Base-by-base conservation (phyloP, 2,888 invertebrate genomes). In the Pristionchus mayeri region DNA sequence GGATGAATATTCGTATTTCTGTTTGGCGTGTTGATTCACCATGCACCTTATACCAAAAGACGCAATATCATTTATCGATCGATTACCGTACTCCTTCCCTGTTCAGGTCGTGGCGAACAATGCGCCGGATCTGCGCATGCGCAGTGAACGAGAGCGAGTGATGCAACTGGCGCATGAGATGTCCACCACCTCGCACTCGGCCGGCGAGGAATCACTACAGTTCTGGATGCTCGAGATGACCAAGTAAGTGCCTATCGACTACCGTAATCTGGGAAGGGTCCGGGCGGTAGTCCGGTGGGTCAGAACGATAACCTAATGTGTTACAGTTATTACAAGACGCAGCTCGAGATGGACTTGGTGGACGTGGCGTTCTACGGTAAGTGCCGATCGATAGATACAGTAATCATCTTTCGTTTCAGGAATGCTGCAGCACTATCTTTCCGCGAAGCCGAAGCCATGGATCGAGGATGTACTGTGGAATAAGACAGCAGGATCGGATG, bases 181-280 rank as follows among this genome's bases (percentile, higher is more conserved):
- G 85, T 91, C 92, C 27, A 92, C 90, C 71, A 91, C 92, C n/a
- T 85, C 85, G 16, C 93, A 93, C 86, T 89, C 92, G 24, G 91
- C 92, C 67, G 93, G 92, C 34, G 88, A 88, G 76, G 91, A 92
- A 54, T 91, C 91, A 2, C 87, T 92, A 11, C 90, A 93, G 83
- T 92, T 91, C 76, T 93, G 93, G 93, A 78, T 93, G 87, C 76
- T 88, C 24, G 92, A 93, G 79, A 91, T 93, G 91, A 88, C 89
- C 63, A 85, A 86, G 86, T 78, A 27, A 67, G 13, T 67, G 24
- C 57, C 4, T 6, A n/a, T 24, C n/a, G 57, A 57, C 21, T 57
- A 57, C 57, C 4, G 57, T 44, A 44, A 44, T 44, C 44, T 44
- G 44, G 44, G 44, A n/a, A n/a, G n/a, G 44, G 44, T 44, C 13